Evolutionary conservation across 30 jellyfish, hydroid and myxozoan genomes (phyloP), one percentile per base, ranked within the genome.

Genomic region (Catostylus mosaicus): DNA sequence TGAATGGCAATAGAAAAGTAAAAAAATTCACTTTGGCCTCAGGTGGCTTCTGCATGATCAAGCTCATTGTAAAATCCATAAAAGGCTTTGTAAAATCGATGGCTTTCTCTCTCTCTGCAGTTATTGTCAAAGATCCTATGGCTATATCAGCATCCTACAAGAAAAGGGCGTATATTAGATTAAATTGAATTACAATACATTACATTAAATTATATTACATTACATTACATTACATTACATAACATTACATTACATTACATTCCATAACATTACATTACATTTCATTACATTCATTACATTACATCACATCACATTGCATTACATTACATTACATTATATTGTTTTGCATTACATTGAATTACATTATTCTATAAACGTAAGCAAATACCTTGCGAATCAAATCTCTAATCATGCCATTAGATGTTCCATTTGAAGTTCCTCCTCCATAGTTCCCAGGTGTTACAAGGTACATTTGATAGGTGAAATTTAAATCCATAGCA

Each of bases 341-440:
- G n/a, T n/a, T n/a, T n/a, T n/a, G n/a, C n/a, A n/a, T n/a, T n/a
- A n/a, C n/a, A n/a, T n/a, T n/a, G n/a, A n/a, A n/a, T n/a, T n/a
- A n/a, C n/a, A n/a, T n/a, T n/a, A n/a, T n/a, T n/a, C n/a, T 18
- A 3, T 51, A 75, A 18, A n/a, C 24, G 33, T 33, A 61, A 77
- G 34, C 16, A 0, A 34, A 8, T 64, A 84, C 95, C 94, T 85
- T 88, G 27, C 69, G 50, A 20, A 85, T 88, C n/a, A 91, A 83
- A 52, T 91, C 96, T 30, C 94, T 78, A 63, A 91, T 79, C 98
- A 91, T 84, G 24, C 98, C 98, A 40, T 91, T 91, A 82, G 97
- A 91, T 3, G 88, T 75, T 36, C 88, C 90, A 64, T 91, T 81
- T 0, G 89, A 60, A 14, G 85, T 60, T 7, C 74, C 60, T 19